Evolutionary conservation across 2,888 invertebrate species (phyloP).

Genomic region (Xanthia icteritia): DNA sequence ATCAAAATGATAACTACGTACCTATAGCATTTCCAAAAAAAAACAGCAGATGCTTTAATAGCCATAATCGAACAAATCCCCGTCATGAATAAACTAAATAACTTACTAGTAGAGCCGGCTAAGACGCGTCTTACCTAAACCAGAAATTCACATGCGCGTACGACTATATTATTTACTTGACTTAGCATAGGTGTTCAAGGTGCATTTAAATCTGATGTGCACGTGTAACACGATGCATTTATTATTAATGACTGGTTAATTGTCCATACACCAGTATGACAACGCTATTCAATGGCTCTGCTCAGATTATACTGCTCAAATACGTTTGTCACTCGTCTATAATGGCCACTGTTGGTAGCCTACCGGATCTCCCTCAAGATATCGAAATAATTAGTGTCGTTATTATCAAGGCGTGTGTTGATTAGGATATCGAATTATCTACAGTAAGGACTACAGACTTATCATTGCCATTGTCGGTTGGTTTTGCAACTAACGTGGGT

Average conservation of each 20-base stretch:
- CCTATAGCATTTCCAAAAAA: too few species aligned
- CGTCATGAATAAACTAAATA: neutral
- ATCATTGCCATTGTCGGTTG: conserved; percentile 76
- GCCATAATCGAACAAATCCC: neutral
- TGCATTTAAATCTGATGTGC: conserved; percentile 56
- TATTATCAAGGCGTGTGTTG: conserved; percentile 73
- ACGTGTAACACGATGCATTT: conserved; percentile 67
- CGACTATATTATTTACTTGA: conserved; percentile 42
- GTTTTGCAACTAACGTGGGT: conserved; percentile 78
- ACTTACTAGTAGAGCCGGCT: conserved; percentile 8
- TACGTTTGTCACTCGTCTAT: conserved; percentile 37
- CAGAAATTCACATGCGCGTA: conserved; percentile 39
- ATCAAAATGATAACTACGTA: neutral
- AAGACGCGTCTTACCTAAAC: conserved; percentile 29
- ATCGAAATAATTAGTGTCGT: conserved; percentile 63
- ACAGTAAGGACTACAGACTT: conserved; percentile 73
- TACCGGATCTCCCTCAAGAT: conserved; percentile 57
- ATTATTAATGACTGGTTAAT: conserved; percentile 64
- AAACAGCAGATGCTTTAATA: too few species aligned
- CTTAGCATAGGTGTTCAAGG: conserved; percentile 56
- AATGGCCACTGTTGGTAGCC: conserved; percentile 52
- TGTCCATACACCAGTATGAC: conserved; percentile 48
- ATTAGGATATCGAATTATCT: conserved; percentile 80
- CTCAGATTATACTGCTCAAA: conserved; percentile 50
- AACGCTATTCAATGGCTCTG: conserved; percentile 45